Percentiles rank a stretch among this genome's conserved stretches.
Conservation (phyloP, 2,888 invertebrate genomes). For the Aphodius sticticus region DNA sequence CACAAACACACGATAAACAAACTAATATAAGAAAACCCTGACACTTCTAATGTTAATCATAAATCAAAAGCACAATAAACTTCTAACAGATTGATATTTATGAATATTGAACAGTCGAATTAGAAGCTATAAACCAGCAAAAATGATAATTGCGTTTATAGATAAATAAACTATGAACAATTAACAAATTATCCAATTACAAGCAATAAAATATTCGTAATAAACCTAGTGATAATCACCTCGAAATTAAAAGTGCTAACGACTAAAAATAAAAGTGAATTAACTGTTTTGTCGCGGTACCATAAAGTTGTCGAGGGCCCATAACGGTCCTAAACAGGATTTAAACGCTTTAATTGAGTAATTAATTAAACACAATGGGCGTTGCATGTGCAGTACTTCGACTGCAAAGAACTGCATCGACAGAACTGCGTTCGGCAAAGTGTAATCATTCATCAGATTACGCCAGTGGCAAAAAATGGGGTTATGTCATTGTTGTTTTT, state of each 20-base stretch:
- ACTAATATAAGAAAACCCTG: neutral
- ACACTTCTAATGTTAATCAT: neutral
- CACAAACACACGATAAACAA: neutral
- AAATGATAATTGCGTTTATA: too few species aligned
- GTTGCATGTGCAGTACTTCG: neutral
- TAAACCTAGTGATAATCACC: neutral
- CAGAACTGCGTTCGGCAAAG: neutral
- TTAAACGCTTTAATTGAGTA: neutral
- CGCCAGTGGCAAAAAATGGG: constrained; percentile 17
- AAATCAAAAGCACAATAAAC: neutral
- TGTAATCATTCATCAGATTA: neutral
- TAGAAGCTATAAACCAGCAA: neutral
- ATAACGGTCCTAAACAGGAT: neutral
- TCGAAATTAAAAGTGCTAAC: neutral
- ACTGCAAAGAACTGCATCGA: too few species aligned
- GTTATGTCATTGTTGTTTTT: constrained; percentile 25
- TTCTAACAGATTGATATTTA: neutral
- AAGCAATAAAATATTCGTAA: neutral
- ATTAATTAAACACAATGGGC: neutral
- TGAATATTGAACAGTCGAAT: neutral
- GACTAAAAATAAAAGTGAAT: neutral
- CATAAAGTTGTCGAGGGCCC: neutral
- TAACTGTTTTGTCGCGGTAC: neutral
- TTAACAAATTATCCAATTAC: neutral
- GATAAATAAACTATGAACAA: neutral